Conservation (phyloP, 1,140 invertebrate species). For the Catajapyx aquilonaris region DNA sequence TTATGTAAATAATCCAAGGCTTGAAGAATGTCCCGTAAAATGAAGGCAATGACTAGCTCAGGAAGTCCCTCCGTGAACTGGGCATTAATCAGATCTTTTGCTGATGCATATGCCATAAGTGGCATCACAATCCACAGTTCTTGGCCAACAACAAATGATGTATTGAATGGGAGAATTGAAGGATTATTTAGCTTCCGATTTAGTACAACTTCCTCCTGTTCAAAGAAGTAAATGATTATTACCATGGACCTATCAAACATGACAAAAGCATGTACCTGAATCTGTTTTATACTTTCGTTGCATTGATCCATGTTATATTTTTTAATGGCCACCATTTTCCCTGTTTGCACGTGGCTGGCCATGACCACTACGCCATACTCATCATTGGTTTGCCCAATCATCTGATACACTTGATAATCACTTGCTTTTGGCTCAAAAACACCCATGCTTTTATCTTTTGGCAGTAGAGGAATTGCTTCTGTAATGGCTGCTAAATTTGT, state of each 20-base stretch:
- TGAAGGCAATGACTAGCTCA: conserved; percentile 54
- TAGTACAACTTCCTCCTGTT: conserved; percentile 49
- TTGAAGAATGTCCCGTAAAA: conserved; percentile 51
- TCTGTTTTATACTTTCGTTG: conserved; percentile 36
- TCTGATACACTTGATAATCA: conserved; percentile 23
- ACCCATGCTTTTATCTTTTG: conserved; percentile 11
- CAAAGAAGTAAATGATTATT: conserved; percentile 15
- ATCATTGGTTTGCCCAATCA: conserved; percentile 41
- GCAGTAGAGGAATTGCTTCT: conserved; percentile 12
- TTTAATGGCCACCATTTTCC: conserved; percentile 46
- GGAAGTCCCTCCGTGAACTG: conserved; percentile 58
- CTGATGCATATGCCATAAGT: conserved; percentile 59
- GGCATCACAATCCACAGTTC: conserved; percentile 60
- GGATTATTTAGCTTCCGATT: conserved; percentile 50
- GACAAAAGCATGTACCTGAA: conserved; percentile 29
- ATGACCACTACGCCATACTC: conserved; percentile 41
- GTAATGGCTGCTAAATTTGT: too few relatives aligned
- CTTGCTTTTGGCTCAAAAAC: conserved; percentile 16
- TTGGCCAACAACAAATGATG: conserved; percentile 45
- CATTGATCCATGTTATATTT: conserved; percentile 48
- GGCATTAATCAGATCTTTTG: conserved; percentile 49
- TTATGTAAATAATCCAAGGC: conserved; percentile 68
- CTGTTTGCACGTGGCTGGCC: conserved; percentile 39
- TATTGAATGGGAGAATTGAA: conserved; percentile 48
- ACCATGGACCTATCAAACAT: conserved; percentile 6